These are phyloP conservation scores for Rostratula benghalensis DNA, from an alignment of 2,113 vertebrate species.

Conservation along the genomic window DNA sequence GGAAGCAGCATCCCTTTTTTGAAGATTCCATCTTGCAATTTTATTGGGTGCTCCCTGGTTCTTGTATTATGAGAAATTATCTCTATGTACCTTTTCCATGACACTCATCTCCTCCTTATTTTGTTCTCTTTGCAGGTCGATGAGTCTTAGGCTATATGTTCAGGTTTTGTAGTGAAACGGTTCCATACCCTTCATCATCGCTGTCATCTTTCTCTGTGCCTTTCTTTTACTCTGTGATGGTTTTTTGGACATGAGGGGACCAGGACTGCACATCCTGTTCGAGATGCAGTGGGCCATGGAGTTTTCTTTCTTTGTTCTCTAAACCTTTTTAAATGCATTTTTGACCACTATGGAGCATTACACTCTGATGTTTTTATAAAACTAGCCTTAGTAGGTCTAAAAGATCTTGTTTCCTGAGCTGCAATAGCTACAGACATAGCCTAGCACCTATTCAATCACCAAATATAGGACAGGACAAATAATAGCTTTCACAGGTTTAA, in stretches of 20 bases:
- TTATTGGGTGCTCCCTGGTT: neutral
- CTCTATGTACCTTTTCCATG: neutral
- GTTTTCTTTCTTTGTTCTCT: neutral
- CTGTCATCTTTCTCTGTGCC: neutral
- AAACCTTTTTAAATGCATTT: neutral
- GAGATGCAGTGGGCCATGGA: neutral
- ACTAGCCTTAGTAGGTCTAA: neutral
- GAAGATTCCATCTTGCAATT: neutral
- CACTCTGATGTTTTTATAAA: conserved; percentile 2
- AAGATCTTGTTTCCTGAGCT: neutral
- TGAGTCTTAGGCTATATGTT: neutral
- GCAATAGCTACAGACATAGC: neutral
- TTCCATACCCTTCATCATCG: neutral
- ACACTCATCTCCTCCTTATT: neutral
- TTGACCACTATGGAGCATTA: neutral
- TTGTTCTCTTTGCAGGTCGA: neutral
- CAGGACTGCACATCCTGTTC: neutral
- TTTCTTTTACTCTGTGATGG: neutral
- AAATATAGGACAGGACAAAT: neutral
- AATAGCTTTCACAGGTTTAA: neutral
- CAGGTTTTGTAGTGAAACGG: neutral
- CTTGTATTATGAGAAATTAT: neutral
- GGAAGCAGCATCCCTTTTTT: neutral
- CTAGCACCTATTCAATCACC: neutral
- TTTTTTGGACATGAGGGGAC: neutral